Conservation (phyloP, 2,113 vertebrate species). For the Solea senegalensis region DNA sequence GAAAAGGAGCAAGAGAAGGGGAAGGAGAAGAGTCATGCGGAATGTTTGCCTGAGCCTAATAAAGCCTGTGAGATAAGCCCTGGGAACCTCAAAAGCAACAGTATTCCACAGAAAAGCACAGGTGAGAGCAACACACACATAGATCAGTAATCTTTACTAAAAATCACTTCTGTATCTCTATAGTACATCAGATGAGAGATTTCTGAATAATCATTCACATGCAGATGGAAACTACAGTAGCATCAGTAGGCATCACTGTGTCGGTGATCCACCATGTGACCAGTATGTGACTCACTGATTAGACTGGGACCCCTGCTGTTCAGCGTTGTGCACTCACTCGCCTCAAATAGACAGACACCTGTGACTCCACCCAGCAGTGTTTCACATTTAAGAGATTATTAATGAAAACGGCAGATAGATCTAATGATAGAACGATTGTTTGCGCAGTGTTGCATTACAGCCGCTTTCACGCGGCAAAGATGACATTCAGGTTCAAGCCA, state of each 20-base stretch:
- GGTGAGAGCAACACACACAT: conserved; percentile 72
- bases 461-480: not conserved
- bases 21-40: conserved; percentile 60
- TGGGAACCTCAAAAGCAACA: conserved; percentile 73
- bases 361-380: conserved; percentile 16
- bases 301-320: conserved; percentile 66
- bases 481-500: not conserved
- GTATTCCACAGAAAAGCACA: conserved; percentile 80
- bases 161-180: conserved; percentile 1
- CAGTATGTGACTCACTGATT: conserved; percentile 25
- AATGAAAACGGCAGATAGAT: not conserved
- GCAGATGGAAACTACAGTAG: not conserved
- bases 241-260: conserved; percentile 47
- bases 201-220: conserved; percentile 29
- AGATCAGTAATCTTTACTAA: not conserved
- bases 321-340: conserved; percentile 20
- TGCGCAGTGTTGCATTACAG: not conserved
- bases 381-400: not conserved
- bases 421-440: not conserved
- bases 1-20: conserved; percentile 53
- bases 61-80: conserved; percentile 75
- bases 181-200: not conserved
- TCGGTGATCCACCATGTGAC: conserved; percentile 38
- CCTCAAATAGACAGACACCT: not conserved
- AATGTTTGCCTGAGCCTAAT: conserved; percentile 66